Conservation (phyloP, 2,797 vertebrate genomes). For the Sparus aurata region DNA sequence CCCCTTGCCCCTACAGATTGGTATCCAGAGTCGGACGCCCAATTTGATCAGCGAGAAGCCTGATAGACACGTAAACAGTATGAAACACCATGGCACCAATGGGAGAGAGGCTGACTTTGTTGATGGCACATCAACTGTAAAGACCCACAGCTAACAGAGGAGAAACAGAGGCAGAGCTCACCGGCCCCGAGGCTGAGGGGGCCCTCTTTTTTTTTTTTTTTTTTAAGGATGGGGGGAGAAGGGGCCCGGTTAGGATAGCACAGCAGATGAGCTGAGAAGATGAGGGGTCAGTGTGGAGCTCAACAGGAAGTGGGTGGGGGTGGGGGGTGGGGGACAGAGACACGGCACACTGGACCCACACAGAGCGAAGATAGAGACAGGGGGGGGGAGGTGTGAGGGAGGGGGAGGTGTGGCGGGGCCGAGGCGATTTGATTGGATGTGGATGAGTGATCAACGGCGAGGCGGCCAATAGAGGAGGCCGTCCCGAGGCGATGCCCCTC, state of each 20-base stretch:
- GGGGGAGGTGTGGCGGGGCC: conserved; percentile 43
- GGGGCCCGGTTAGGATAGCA: conserved; percentile 72
- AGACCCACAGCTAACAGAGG: conserved; percentile 72
- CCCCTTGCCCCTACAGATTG: conserved; percentile 83
- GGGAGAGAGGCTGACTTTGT: conserved; percentile 70
- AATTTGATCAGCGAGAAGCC: conserved; percentile 84
- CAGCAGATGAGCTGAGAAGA: conserved; percentile 81
- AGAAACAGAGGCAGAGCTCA: conserved; percentile 59
- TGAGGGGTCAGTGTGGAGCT: conserved; percentile 81
- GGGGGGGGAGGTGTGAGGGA: conserved; percentile 36
- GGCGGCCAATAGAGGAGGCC: conserved; percentile 75
- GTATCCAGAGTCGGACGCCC: conserved; percentile 81
- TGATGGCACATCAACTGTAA: conserved; percentile 69
- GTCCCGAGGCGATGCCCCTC: conserved; percentile 72
- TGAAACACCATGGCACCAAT: conserved; percentile 86
- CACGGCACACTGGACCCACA: conserved; percentile 74
- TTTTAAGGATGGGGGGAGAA: background rate
- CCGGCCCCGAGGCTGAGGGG: conserved; percentile 30
- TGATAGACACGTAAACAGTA: conserved; percentile 81
- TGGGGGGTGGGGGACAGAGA: conserved; percentile 54
- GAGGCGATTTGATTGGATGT: conserved; percentile 86
- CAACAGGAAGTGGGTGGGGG: conserved; percentile 25
- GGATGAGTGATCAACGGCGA: conserved; percentile 81
- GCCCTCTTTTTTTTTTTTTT: conserved; percentile 1
- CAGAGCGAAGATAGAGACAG: conserved; percentile 69